A percentile compares a stretch with the other conserved stretches of the same genome.
Conservation (phyloP, 2,113 vertebrate genomes). For the Archilochus colubris region DNA sequence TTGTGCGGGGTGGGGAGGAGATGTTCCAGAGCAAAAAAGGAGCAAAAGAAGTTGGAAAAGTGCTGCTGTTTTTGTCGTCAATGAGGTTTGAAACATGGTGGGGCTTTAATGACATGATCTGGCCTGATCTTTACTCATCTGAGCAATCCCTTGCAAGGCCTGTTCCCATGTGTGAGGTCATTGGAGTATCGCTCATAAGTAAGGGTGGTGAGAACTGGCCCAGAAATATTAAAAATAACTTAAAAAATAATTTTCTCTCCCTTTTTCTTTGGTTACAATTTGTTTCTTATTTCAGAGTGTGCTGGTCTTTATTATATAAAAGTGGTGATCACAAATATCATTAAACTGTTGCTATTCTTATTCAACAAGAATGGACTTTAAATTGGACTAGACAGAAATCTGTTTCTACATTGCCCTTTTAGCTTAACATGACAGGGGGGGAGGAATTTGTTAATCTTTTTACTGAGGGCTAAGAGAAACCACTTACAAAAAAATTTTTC, state of each 20-base stretch:
- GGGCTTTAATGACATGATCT: not conserved
- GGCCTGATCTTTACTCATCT: not conserved
- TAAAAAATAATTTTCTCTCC: not conserved
- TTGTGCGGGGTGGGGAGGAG: not conserved
- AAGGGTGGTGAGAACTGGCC: not conserved
- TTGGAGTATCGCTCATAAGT: not conserved
- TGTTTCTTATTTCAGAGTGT: not conserved
- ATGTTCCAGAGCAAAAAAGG: slow-evolving; percentile 67
- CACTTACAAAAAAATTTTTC: not conserved
- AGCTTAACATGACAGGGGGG: not conserved
- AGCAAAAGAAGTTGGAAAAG: slow-evolving; percentile 39
- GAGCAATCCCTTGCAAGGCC: not conserved
- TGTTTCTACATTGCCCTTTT: not conserved
- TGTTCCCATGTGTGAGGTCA: not conserved
- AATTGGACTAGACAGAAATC: not conserved
- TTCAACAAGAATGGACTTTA: not conserved
- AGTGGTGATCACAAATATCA: not conserved
- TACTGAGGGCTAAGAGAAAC: not conserved
- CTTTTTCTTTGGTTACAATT: not conserved
- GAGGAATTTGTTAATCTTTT: not conserved
- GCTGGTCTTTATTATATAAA: not conserved
- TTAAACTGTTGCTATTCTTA: not conserved
- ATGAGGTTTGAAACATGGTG: not conserved
- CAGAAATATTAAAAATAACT: not conserved
- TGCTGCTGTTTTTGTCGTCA: slow-evolving; percentile 6